Evolutionary conservation across 2,888 invertebrate genomes (phyloP).

Genomic region (Argyresthia albistria): DNA sequence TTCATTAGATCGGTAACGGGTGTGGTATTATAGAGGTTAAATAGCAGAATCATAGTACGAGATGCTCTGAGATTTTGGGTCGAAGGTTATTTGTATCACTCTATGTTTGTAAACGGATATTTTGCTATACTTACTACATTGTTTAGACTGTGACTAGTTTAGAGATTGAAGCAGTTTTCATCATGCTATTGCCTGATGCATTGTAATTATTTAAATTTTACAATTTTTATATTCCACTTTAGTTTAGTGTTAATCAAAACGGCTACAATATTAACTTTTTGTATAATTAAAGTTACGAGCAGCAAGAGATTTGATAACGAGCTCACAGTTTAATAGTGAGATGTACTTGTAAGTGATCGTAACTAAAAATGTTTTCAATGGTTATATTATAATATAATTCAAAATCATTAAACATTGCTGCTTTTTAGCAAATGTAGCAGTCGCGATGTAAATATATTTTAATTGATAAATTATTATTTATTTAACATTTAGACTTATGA

Average conservation of each 20-base stretch:
- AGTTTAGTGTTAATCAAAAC: conserved; percentile 25
- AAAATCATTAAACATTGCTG: not conserved
- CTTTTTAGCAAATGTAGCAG: not conserved
- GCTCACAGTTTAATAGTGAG: conserved; percentile 41
- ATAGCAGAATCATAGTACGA: not conserved
- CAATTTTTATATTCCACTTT: conserved; percentile 48
- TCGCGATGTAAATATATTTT: conserved; percentile 7
- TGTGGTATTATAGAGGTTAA: not conserved
- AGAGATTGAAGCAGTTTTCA: conserved; percentile 21
- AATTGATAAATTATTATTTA: conserved; percentile 13
- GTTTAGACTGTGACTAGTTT: conserved; percentile 46
- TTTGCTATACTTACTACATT: conserved; percentile 37
- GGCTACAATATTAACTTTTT: conserved; percentile 14
- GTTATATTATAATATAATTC: not conserved
- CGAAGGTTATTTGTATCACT: conserved; percentile 31
- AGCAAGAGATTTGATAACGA: conserved; percentile 14
- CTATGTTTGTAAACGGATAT: conserved; percentile 34
- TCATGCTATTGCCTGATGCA: conserved; percentile 45
- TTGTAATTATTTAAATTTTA: conserved; percentile 49
- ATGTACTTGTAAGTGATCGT: conserved; percentile 30
- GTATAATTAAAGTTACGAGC: conserved; percentile 14
- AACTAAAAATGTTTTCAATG: conserved; percentile 3
- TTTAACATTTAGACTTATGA: conserved; percentile 6
- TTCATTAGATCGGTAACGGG: not conserved
- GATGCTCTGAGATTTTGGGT: not conserved